These are phyloP conservation scores for Rousettus madagascariensis DNA, from an alignment of 2,797 vertebrate genomes.

Conservation along the genomic window DNA sequence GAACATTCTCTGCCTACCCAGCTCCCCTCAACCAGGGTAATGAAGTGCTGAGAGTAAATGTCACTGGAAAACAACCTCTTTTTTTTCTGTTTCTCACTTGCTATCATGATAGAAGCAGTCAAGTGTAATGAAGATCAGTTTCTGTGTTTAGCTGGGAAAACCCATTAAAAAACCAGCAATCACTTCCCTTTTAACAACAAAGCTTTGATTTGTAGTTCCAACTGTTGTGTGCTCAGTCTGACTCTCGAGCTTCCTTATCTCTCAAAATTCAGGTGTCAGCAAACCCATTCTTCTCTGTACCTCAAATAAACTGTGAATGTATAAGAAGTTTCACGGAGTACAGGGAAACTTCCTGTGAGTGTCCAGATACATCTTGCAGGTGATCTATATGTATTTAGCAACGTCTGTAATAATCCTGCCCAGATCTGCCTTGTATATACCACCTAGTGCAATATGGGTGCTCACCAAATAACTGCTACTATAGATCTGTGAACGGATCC, in stretches of 20 bases:
- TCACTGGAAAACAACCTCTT: not conserved
- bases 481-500: not conserved
- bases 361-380: not conserved
- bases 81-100: not conserved
- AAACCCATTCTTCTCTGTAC: not conserved
- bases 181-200: constrained; percentile 36
- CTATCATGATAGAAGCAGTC: constrained; percentile 23
- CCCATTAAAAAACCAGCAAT: constrained; percentile 59
- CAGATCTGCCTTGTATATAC: not conserved
- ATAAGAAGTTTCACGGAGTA: not conserved
- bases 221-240: not conserved
- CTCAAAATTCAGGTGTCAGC: constrained; percentile 41
- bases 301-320: not conserved
- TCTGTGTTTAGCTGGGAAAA: constrained; percentile 55
- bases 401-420: not conserved
- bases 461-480: not conserved
- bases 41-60: constrained; percentile 57
- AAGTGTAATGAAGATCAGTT: constrained; percentile 38
- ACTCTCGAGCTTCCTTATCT: not conserved
- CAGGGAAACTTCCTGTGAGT: not conserved
- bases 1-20: not conserved
- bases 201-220: constrained; percentile 47
- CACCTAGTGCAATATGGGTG: not conserved
- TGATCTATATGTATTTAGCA: not conserved
- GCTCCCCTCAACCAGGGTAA: constrained; percentile 26